These are phyloP conservation scores for Toxotes lorentzi DNA, from an alignment of 2,797 vertebrate genomes.

Conservation along the genomic window DNA sequence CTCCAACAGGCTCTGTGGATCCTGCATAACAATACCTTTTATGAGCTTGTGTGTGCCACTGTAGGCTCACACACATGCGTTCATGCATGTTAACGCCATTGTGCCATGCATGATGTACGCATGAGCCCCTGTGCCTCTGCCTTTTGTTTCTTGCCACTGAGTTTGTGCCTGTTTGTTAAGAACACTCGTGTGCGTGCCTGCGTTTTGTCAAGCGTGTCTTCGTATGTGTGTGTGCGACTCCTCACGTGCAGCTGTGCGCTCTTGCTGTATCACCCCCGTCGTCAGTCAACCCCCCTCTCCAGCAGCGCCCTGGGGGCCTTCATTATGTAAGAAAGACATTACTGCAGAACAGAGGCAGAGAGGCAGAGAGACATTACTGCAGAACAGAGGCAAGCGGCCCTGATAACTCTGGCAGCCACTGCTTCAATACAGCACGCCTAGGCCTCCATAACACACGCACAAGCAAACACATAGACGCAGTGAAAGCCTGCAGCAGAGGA, in stretches of 20 bases:
- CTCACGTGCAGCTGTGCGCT: slow-evolving; percentile 79
- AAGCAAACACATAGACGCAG: slow-evolving; percentile 19
- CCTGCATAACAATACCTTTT: slow-evolving; percentile 85
- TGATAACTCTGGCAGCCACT: slow-evolving; percentile 71
- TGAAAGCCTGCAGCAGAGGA: slow-evolving; percentile 44
- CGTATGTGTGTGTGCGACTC: slow-evolving; percentile 43
- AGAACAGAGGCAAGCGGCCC: slow-evolving; percentile 71
- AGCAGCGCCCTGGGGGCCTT: slow-evolving; percentile 78
- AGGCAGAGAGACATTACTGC: slow-evolving; percentile 67
- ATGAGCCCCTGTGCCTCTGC: slow-evolving; percentile 46
- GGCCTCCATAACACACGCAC: slow-evolving; percentile 38
- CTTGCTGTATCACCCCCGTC: slow-evolving; percentile 77
- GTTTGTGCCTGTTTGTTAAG: slow-evolving; percentile 55
- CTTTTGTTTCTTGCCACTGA: slow-evolving; percentile 63
- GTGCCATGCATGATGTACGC: slow-evolving; percentile 58
- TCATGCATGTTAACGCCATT: slow-evolving; percentile 66
- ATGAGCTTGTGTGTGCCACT: slow-evolving; percentile 57
- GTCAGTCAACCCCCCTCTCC: slow-evolving; percentile 73
- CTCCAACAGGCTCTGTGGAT: slow-evolving; percentile 83
- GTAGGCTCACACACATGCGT: slow-evolving; percentile 38
- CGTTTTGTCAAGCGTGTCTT: slow-evolving; percentile 45
- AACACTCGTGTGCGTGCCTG: slow-evolving; percentile 29
- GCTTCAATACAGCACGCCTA: slow-evolving; percentile 56
- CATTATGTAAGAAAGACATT: slow-evolving; percentile 85
- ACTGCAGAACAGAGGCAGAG: slow-evolving; percentile 75